Base-by-base conservation (phyloP, 2,888 invertebrate genomes). In the Chymomyza fuscimana region DNA sequence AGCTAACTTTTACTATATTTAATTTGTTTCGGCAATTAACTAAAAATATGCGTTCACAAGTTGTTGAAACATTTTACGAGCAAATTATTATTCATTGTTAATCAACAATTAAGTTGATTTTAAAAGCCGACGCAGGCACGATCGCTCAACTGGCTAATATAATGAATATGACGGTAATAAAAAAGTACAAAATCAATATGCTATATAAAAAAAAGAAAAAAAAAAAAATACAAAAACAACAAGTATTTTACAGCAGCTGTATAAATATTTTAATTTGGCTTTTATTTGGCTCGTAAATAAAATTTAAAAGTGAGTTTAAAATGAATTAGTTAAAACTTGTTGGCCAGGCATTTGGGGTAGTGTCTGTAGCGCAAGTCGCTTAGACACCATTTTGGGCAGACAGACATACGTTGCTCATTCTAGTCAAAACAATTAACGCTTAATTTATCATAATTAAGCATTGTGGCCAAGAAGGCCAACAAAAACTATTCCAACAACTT, bases 391-490 rank as follows among this genome's bases (percentile, higher is more conserved):
- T 63, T 63, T 63, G 63, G 25, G 50, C 46, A 72, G 69, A 80
- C 74, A 72, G 50, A 56, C 40, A 25, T 25, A 66, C 71, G 67
- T 70, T 64, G 73, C 70, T 81, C 84, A 72, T 79, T 79, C 83
- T 73, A 86, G 86, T 81, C 74, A 86, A 88, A 80, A 86, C 86
- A 86, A 86, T 86, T 88, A 87, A 80, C 88, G 65, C 76, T 76
- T 86, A 86, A 86, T 86, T 86, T 88, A 86, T 87, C 89, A 86
- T 88, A 86, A 86, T 86, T 86, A 86, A 88, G 70, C 87, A 88
- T 87, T 88, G 89, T 86, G 74, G 69, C 61, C 69, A 36, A 12
- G 83, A 72, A 75, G 74, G 80, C 67, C 67, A 67, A 46, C 70
- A 65, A 67, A 67, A 59, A 10, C 46, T 7, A 32, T 32, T 32